These are phyloP conservation scores for Nesogale talazaci DNA, from an alignment of 2,113 vertebrate species.

Conservation along the genomic window DNA sequence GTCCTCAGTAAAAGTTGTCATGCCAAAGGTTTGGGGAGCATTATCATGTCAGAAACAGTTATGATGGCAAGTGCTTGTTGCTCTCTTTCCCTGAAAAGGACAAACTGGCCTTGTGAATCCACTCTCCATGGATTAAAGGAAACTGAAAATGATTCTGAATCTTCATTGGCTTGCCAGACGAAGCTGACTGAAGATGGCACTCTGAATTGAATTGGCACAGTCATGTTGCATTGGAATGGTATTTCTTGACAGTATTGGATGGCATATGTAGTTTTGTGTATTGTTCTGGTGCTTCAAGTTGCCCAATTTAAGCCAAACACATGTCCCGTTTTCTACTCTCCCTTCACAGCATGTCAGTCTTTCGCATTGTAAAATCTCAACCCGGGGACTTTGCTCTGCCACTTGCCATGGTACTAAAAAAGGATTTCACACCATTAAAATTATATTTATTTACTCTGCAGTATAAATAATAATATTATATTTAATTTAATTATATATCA, in stretches of 20 bases:
- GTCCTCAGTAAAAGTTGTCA: conserved; percentile 38
- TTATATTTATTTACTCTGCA: neutral
- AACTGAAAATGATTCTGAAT: conserved; percentile 67
- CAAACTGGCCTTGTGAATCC: conserved; percentile 53
- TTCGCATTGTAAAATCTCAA: conserved; percentile 23
- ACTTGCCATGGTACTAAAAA: neutral
- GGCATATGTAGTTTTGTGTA: conserved; percentile 71
- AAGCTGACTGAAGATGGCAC: conserved; percentile 55
- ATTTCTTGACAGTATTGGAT: conserved; percentile 50
- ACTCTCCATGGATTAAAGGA: conserved; percentile 27
- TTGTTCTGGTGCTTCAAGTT: conserved; percentile 70
- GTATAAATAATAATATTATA: neutral
- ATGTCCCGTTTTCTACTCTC: conserved; percentile 47
- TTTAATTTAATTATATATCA: neutral
- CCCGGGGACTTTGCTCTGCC: neutral
- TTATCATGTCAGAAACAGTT: conserved; percentile 40
- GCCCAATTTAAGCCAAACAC: conserved; percentile 70
- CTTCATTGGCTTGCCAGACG: conserved; percentile 52
- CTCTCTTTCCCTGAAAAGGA: conserved; percentile 59
- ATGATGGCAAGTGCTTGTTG: neutral
- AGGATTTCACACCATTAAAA: neutral
- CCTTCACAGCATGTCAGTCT: conserved; percentile 37
- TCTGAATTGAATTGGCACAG: conserved; percentile 55
- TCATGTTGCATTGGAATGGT: conserved; percentile 43
- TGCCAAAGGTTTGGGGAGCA: neutral